Evolutionary conservation across 2,888 invertebrate genomes (phyloP).

Genomic region (Dasypolia templi): DNA sequence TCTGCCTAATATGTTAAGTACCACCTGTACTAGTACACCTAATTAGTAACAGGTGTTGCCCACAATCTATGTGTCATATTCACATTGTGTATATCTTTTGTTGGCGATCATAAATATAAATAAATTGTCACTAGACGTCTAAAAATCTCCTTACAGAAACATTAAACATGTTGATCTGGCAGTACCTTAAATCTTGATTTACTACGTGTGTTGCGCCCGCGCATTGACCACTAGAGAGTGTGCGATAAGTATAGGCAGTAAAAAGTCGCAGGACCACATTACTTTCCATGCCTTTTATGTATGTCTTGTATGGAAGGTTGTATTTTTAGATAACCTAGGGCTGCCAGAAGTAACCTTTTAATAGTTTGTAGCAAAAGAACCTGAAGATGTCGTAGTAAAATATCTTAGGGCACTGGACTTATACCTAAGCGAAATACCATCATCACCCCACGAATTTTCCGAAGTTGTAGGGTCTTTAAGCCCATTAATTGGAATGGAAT

Average conservation of each 20-base stretch:
- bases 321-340: conserved; percentile 10
- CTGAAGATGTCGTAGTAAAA: background rate
- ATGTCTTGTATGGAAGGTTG: background rate
- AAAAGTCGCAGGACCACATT: conserved; percentile 32
- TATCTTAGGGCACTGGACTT: background rate
- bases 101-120: background rate
- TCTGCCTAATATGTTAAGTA: no score
- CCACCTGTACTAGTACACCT: no score
- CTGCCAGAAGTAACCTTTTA: background rate
- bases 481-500: no score
- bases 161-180: background rate
- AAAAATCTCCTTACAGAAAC: background rate
- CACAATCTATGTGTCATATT: background rate
- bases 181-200: conserved; percentile 9
- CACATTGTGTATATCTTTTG: background rate
- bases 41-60: no score
- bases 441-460: no score
- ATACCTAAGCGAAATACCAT: no score
- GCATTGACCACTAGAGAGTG: conserved; percentile 28
- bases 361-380: background rate
- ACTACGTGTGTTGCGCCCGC: conserved; percentile 5
- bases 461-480: no score
- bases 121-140: background rate
- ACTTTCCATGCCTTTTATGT: conserved; percentile 44
- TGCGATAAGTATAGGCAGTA: background rate